Percentiles rank a stretch among this genome's conserved stretches.
phyloP scores from a whole-genome alignment of 2,888 invertebrate genomes.

The Autographa pulchrina region DNA sequence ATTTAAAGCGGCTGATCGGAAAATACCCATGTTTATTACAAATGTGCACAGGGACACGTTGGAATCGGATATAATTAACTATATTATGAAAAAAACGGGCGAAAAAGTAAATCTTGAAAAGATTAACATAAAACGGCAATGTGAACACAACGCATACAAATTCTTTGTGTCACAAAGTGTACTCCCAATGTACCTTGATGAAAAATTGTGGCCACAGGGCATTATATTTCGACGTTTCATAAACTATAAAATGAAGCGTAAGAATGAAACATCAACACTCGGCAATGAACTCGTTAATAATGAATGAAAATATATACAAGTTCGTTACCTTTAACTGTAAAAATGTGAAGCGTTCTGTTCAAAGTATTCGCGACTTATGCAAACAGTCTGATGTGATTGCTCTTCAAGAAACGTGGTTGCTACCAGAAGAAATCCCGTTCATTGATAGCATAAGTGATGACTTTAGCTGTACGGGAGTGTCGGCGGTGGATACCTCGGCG shows the following conservation, averaged over 20 bases:
- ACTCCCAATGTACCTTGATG: conserved; percentile 38
- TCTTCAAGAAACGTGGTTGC: not conserved
- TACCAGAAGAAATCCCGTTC: conserved; percentile 55
- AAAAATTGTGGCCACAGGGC: conserved; percentile 54
- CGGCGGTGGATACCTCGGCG: conserved; percentile 54
- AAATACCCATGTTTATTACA: too few species aligned
- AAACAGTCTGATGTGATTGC: conserved; percentile 32
- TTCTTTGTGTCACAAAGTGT: conserved; percentile 44
- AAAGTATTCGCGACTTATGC: conserved; percentile 44
- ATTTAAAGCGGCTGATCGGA: too few species aligned
- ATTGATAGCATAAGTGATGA: conserved; percentile 41
- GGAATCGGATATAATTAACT: too few species aligned
- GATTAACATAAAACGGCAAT: conserved; percentile 28
- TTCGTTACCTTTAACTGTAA: conserved; percentile 57
- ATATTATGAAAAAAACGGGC: too few species aligned
- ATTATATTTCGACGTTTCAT: conserved; percentile 44
- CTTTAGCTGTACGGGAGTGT: conserved; percentile 51
- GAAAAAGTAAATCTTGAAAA: too few species aligned
- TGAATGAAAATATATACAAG: conserved; percentile 12
- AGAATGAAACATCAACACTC: not conserved
- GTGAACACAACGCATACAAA: conserved; percentile 48
- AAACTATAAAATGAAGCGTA: conserved; percentile 30
- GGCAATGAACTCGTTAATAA: conserved; percentile 5
- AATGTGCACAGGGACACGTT: too few species aligned
- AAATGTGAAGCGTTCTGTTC: conserved; percentile 45